Conservation (phyloP, 1,140 invertebrate species). For the Venustaconcha ellipsiformis region DNA sequence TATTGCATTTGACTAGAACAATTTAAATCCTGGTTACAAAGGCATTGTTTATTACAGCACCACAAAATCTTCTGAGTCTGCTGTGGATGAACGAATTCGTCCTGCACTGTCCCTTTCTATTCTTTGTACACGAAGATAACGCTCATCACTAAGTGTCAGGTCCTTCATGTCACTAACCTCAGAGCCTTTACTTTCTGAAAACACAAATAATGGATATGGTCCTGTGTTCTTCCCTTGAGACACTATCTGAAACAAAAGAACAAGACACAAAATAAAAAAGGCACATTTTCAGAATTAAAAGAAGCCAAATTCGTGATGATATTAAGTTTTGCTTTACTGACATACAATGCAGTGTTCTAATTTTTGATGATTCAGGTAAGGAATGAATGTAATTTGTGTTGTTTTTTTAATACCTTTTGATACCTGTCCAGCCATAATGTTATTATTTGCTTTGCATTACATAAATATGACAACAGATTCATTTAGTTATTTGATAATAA, state of each 20-base stretch:
- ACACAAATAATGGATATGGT: constrained; percentile 85
- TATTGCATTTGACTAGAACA: too few relatives aligned
- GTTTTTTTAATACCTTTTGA: too few relatives aligned
- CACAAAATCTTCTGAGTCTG: constrained; percentile 66
- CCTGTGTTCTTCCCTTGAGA: constrained; percentile 72
- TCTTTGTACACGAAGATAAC: constrained; percentile 53
- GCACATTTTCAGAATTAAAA: background rate
- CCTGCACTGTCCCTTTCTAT: constrained; percentile 44
- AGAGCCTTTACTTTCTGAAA: constrained; percentile 78
- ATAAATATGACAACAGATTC: too few relatives aligned
- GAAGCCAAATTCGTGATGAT: too few relatives aligned
- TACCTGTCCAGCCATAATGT: background rate
- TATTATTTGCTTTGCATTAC: background rate
- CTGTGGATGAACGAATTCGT: constrained; percentile 41
- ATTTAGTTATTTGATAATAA: too few relatives aligned
- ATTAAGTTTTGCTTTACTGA: too few relatives aligned
- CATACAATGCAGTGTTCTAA: too few relatives aligned
- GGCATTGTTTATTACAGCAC: constrained; percentile 44
- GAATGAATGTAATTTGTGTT: too few relatives aligned
- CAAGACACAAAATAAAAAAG: background rate
- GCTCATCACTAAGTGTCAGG: constrained; percentile 31
- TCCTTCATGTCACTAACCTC: constrained; percentile 61
- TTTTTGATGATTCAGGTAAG: too few relatives aligned
- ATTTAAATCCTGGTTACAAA: too few relatives aligned
- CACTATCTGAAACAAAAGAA: constrained; percentile 52